Evolutionary conservation across 2,888 invertebrate genomes (phyloP).

Genomic region (Physocephala rufipes): DNA sequence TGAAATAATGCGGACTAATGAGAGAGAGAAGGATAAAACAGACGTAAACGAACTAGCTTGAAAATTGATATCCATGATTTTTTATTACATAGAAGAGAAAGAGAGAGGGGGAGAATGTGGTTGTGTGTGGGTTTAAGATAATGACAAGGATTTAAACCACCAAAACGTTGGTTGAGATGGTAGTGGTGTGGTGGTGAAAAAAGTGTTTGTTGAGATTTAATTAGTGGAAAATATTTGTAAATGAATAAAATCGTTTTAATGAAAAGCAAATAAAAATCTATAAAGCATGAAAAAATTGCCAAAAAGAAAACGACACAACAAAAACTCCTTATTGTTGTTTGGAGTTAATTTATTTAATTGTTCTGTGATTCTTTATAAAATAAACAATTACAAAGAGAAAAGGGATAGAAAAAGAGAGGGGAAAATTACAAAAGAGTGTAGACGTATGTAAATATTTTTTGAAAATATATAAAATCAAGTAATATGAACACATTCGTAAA

Average conservation of each 20-base stretch:
- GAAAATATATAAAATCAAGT: too few relatives aligned
- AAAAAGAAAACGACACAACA: neutral
- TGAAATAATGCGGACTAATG: neutral
- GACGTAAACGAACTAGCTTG: too few relatives aligned
- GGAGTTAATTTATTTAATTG: constrained; percentile 23
- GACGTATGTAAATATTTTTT: too few relatives aligned
- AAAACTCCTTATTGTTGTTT: constrained; percentile 14
- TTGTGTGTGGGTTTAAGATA: neutral
- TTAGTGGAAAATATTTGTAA: constrained; percentile 33
- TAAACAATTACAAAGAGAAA: constrained; percentile 24
- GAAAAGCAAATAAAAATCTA: constrained; percentile 41
- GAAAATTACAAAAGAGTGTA: neutral
- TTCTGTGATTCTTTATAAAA: constrained; percentile 28
- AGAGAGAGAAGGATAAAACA: neutral
- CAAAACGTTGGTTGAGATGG: neutral
- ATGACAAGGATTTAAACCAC: neutral
- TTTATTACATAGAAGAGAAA: neutral
- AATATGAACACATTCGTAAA: too few relatives aligned
- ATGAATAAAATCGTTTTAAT: constrained; percentile 40
- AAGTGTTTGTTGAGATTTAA: constrained; percentile 37
- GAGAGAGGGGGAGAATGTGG: neutral
- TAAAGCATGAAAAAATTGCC: constrained; percentile 8
- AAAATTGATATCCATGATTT: too few relatives aligned
- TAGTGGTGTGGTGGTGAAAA: constrained; percentile 5
- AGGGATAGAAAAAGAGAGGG: neutral